Base-by-base conservation (phyloP, 2,888 invertebrate species). In the Pegoplata infirma region DNA sequence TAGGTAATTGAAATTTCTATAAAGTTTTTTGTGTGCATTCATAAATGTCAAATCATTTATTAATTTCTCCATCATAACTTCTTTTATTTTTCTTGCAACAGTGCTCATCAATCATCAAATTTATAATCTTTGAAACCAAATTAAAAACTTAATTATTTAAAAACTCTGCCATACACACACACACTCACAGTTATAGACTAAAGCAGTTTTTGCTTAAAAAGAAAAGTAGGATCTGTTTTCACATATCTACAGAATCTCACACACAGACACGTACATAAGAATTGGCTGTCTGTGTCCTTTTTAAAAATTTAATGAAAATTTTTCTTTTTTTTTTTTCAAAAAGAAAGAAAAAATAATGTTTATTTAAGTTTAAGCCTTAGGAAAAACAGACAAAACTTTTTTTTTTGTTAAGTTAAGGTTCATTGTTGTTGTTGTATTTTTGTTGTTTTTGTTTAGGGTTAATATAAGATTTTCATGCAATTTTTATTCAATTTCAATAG, bases 291-390 rank as follows among this genome's bases (percentile, higher is more conserved):
- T 36, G 61, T 63, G 71, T 53, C 71, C 63, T 72, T 63, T 71
- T 71, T 71, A 5, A 32, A 71, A 71, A 46, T 71, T 71, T 71
- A 61, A 71, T 71, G 61, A 71, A 71, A 46, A 59, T 16, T 59
- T 59, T 59, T 25, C 14, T 51, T 17, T 19, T 56, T 44, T 66
- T 58, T 49, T 14, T 47, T 4, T 32, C 58, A 23, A 47, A 23
- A 59, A 49, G 36, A 16, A 66, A 16, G 16, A 19, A 67, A 7
- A 32, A 58, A 49, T 58, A 23, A 58, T 55, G 58, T 68, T 63
- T 63, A 47, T 63, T 56, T 63, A 51, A 32, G 46, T 72, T 72
- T 47, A 72, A 56, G 61, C 71, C 71, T 55, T 12, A 72, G 14
- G 72, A 47, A 36, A 44, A 66, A 23, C 51, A 66, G 19, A 47